Base-by-base conservation (phyloP, 2,888 invertebrate genomes). In the Ectemnius cavifrons region DNA sequence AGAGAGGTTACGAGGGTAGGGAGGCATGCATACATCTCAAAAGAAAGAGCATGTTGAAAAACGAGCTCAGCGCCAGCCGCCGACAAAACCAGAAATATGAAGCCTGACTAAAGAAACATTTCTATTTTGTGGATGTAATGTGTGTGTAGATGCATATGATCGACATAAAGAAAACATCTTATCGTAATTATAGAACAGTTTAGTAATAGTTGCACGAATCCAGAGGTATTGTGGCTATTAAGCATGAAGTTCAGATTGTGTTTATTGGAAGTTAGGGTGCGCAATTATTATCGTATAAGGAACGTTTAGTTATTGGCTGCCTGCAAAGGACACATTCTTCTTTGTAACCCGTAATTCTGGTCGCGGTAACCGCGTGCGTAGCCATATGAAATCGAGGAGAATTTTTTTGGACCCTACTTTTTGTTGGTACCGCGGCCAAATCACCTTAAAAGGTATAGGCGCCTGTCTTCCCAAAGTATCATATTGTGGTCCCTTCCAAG, bases 271-370 rank as follows among this genome's bases (percentile, higher is more conserved):
- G 78, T 83, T 84, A 77, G 70, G 37, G 5, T 77, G 76, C 77
- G 86, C 85, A 88, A 89, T 89, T 89, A 89, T 89, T 89, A 89
- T 89, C 88, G 82, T 88, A 89, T 89, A 86, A 89, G 89, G 88
- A 85, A 80, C 86, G 84, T 88, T 88, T 88, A 88, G 37, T 14
- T 69, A 78, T 75, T 71, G 61, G 63, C 76, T 78, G 80, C 76
- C 75, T 68, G 75, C 81, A 89, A 89, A 89, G 88, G 89, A 88
- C 89, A 89, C 84, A 82, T 81, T 79, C 81, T 84, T 72, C 63
- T 85, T 81, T 74, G 76, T 77, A 84, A 79, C 82, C 83, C 67
- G 74, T 83, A 84, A 87, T 87, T 87, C 79, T 63, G 63, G 64
- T 67, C 71, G 65, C 71, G 73, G 78, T 27, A 52, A 64, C 23